These are phyloP conservation scores for Drosophila willistoni DNA, from an alignment of 1,140 invertebrate species.

Conservation along the genomic window DNA sequence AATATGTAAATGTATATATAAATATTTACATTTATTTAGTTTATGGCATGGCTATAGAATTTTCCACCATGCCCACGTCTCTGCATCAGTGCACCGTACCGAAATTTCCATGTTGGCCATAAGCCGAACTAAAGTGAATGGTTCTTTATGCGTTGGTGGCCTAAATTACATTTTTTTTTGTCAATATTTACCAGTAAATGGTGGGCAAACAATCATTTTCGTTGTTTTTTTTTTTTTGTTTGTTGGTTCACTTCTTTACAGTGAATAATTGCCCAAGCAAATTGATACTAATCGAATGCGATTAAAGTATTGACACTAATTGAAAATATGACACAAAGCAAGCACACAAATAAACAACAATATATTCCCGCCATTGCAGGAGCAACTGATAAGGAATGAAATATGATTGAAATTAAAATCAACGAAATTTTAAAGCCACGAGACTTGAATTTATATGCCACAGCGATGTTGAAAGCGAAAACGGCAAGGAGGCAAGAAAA, in stretches of 20 bases:
- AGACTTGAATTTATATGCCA: constrained; percentile 47
- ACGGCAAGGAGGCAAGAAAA: constrained; percentile 5
- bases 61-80: neutral
- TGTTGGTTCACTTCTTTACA: neutral
- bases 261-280: constrained; percentile 40
- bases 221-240: neutral
- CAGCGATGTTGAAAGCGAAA: constrained; percentile 6
- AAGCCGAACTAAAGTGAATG: neutral
- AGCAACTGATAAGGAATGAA: constrained; percentile 46
- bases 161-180: constrained; percentile 28
- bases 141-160: neutral
- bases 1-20: neutral
- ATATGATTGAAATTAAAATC: constrained; percentile 38
- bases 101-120: neutral
- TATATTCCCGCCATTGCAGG: constrained; percentile 23
- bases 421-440: constrained; percentile 38
- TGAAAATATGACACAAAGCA: constrained; percentile 29
- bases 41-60: neutral
- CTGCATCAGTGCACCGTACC: neutral
- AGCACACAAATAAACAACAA: constrained; percentile 13
- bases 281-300: constrained; percentile 47
- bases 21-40: constrained; percentile 12
- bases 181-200: constrained; percentile 25
- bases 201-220: constrained; percentile 27
- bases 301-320: constrained; percentile 63